Evolutionary conservation across 2,113 vertebrate species (phyloP).

Genomic region (Lagopus leucura): DNA sequence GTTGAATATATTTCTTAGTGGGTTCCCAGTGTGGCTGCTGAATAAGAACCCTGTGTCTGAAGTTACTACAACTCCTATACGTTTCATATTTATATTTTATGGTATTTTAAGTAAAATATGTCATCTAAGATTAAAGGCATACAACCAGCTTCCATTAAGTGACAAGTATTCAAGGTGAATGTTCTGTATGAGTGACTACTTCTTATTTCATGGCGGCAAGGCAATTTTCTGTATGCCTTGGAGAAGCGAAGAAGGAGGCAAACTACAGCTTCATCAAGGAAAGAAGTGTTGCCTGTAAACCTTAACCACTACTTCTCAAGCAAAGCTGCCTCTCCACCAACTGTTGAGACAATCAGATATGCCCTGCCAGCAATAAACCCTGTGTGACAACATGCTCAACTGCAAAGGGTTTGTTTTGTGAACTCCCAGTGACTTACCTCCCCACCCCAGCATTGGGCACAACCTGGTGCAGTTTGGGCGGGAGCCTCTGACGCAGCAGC

Average conservation of each 20-base stretch:
- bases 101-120: background rate
- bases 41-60: background rate
- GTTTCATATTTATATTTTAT: background rate
- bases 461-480: background rate
- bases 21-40: background rate
- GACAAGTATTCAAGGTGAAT: background rate
- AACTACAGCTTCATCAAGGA: background rate
- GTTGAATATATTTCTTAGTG: background rate
- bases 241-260: background rate
- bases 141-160: background rate
- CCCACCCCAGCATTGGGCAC: background rate
- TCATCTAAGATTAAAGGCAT: background rate
- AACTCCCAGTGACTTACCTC: background rate
- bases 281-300: background rate
- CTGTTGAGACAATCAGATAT: background rate
- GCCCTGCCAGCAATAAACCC: background rate
- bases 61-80: background rate
- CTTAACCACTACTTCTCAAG: background rate
- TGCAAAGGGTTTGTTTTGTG: background rate
- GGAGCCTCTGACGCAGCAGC: background rate
- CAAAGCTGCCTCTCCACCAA: background rate
- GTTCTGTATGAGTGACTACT: background rate
- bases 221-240: background rate
- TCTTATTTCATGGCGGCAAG: background rate
- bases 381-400: background rate